Base-by-base conservation (phyloP, 2,888 invertebrate genomes). In the Epinotia ramella region DNA sequence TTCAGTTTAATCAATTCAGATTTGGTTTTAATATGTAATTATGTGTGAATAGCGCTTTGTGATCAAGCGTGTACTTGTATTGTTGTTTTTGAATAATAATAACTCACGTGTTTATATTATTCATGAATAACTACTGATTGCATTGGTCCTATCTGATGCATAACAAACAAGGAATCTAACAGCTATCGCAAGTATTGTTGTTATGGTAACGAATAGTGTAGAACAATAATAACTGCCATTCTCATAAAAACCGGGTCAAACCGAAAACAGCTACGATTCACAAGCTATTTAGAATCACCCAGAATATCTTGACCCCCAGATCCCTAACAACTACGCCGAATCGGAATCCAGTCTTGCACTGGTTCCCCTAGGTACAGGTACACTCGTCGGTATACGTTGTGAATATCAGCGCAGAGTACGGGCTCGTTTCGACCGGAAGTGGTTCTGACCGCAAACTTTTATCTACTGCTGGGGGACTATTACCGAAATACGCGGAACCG, bases 381-480 rank as follows among this genome's bases (percentile, higher is more conserved):
- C 13, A 6, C 5, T 49, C 12, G n/a, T 16, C 49, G 49, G 16
- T 53, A 53, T 13, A 6, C n/a, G n/a, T 53, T 53, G 53, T 53
- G 53, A 53, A 53, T 40, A 40, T n/a, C n/a, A 13, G n/a, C 53
- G 6, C 6, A 53, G 4, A 53, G 49, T 33, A 46, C 57, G 44
- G 63, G 68, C 73, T 28, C 62, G 69, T 78, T 84, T 83, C 83
- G 84, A 85, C 81, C 83, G 87, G 87, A 87, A 88, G 84, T 82
- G 84, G 84, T 82, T 77, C 74, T 79, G 76, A 82, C 83, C 84
- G 80, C 83, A 81, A 81, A 81, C 80, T 80, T 73, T 85, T 85
- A 85, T 86, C 85, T 83, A 82, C 73, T 78, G 81, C 79, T 81
- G 81, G 16, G 64, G 68, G 69, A 18, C 76, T 74, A 76, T 79